These are phyloP conservation scores for Diarsia mendica DNA, from an alignment of 2,888 invertebrate genomes.

Conservation along the genomic window DNA sequence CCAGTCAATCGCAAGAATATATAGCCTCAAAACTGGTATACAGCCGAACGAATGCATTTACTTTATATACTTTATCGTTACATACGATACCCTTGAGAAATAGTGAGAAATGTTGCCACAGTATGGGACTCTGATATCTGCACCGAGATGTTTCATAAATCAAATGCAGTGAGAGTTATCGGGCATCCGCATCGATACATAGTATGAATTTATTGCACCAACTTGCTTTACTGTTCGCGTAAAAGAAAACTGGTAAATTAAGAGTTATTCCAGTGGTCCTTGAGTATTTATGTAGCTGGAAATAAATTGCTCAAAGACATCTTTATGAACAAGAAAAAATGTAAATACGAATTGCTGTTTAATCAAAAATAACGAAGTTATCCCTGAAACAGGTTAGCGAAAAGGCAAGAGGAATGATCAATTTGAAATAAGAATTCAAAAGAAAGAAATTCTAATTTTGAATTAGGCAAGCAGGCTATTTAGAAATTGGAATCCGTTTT, in stretches of 20 bases:
- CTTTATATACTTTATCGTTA: slow-evolving; percentile 58
- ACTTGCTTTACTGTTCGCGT: slow-evolving; percentile 49
- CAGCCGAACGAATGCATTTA: slow-evolving; percentile 48
- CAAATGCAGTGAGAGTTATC: slow-evolving; percentile 65
- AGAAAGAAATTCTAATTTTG: neutral
- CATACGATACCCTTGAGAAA: slow-evolving; percentile 67
- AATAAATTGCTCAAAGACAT: slow-evolving; percentile 51
- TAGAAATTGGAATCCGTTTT: neutral
- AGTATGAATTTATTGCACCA: slow-evolving; percentile 62
- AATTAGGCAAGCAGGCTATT: neutral
- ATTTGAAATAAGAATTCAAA: slow-evolving; percentile 11
- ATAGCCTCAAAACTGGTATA: slow-evolving; percentile 36
- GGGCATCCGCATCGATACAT: slow-evolving; percentile 59
- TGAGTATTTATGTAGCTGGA: slow-evolving; percentile 40
- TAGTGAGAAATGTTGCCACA: slow-evolving; percentile 62
- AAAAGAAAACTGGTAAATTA: slow-evolving; percentile 59
- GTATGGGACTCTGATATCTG: slow-evolving; percentile 65
- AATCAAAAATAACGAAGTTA: slow-evolving; percentile 49
- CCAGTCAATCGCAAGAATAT: slow-evolving; percentile 30
- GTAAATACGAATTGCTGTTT: slow-evolving; percentile 39
- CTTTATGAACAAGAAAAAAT: slow-evolving; percentile 43
- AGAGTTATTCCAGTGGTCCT: slow-evolving; percentile 49
- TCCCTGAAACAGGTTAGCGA: slow-evolving; percentile 7
- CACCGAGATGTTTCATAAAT: slow-evolving; percentile 63
- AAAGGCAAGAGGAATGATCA: neutral